phyloP scores from a whole-genome alignment of 1,140 invertebrate genomes.

The Hypsibius dujardini region DNA sequence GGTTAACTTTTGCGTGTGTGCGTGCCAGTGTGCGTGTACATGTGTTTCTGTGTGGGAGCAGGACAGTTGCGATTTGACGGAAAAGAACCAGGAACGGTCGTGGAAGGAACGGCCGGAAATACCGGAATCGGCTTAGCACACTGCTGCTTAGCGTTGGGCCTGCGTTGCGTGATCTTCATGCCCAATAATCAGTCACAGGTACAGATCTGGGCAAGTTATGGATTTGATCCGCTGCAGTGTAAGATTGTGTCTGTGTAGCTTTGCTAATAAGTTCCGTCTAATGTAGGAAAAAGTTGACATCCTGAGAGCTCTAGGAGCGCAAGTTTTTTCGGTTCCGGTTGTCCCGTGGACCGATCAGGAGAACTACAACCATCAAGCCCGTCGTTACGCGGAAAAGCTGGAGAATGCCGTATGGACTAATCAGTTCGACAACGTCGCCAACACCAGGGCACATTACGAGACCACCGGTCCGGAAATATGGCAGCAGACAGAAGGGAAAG shows the following conservation, averaged over 20 bases:
- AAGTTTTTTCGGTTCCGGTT: slow-evolving; percentile 30
- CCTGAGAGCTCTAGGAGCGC: slow-evolving; percentile 30
- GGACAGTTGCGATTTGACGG: slow-evolving; percentile 30
- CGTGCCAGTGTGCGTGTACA: not conserved
- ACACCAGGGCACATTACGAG: slow-evolving; percentile 33
- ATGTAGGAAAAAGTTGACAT: slow-evolving; percentile 33
- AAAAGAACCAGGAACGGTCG: slow-evolving; percentile 29
- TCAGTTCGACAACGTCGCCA: slow-evolving; percentile 37
- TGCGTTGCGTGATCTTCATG: slow-evolving; percentile 36
- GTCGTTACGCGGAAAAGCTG: slow-evolving; percentile 30
- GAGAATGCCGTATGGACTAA: slow-evolving; percentile 35
- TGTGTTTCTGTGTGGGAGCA: slow-evolving; percentile 25
- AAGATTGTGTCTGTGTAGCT: slow-evolving; percentile 10
- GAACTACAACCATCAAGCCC: slow-evolving; percentile 34
- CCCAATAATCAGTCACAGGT: slow-evolving; percentile 34
- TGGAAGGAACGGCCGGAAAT: slow-evolving; percentile 37
- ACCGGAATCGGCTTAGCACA: slow-evolving; percentile 36
- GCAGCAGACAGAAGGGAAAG: slow-evolving; percentile 32
- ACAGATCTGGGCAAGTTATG: slow-evolving; percentile 22
- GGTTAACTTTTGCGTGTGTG: not conserved
- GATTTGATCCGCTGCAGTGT: slow-evolving; percentile 21
- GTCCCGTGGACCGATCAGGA: slow-evolving; percentile 31
- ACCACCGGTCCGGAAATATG: slow-evolving; percentile 40
- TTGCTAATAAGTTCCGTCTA: slow-evolving; percentile 17
- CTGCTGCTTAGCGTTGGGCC: slow-evolving; percentile 33